A percentile compares a stretch with the other conserved stretches of the same genome.
Evolutionary conservation across 2,113 vertebrate species (phyloP).

Genomic region (Lamprotornis superbus): DNA sequence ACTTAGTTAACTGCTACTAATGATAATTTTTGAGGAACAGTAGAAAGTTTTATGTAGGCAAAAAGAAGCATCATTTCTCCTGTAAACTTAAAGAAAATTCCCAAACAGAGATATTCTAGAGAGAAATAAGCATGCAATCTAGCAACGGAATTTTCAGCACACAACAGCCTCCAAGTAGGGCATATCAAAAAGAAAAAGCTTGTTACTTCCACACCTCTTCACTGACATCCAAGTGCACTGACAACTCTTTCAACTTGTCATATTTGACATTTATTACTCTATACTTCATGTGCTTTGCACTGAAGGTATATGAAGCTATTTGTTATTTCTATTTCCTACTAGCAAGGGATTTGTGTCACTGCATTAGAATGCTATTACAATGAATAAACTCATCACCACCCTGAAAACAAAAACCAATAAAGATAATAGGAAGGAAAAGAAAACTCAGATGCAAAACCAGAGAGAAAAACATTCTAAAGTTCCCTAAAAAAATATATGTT

Average conservation of each 20-base stretch:
- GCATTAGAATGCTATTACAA: constrained; percentile 20
- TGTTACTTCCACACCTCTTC: background rate
- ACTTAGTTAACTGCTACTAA: background rate
- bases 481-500: background rate
- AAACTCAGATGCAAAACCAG: background rate
- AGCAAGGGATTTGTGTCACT: constrained; percentile 22
- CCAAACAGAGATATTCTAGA: background rate
- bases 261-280: background rate
- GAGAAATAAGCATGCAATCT: background rate
- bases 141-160: background rate
- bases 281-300: background rate
- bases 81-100: background rate
- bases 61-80: background rate
- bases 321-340: constrained; percentile 5
- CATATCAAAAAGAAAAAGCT: background rate
- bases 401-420: constrained; percentile 27
- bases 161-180: background rate
- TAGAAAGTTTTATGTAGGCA: background rate
- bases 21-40: background rate
- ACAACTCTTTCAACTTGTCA: background rate
- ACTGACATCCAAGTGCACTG: background rate
- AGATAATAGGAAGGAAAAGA: background rate
- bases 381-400: background rate
- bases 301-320: background rate
- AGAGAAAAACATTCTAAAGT: background rate